Conservation (phyloP, 1,140 invertebrate species). For the Coenobita brevimanus region DNA sequence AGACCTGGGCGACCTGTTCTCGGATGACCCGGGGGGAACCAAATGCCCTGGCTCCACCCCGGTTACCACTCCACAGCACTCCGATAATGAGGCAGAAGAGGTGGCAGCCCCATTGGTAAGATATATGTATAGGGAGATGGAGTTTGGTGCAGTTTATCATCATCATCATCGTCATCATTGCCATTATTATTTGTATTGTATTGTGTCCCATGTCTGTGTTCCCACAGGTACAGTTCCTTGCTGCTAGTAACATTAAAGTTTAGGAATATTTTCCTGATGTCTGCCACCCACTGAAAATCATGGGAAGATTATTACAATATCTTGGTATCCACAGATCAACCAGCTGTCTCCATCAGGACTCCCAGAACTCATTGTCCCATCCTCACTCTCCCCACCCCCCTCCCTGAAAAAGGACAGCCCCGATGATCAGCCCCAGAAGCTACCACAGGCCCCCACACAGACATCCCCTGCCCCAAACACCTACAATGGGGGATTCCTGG, state of each 20-base stretch:
- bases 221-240: too few relatives aligned
- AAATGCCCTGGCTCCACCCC: conserved; percentile 63
- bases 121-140: neutral
- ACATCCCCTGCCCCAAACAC: neutral
- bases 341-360: conserved; percentile 24
- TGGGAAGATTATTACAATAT: neutral
- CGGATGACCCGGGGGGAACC: conserved; percentile 59
- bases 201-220: too few relatives aligned
- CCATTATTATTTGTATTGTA: too few relatives aligned
- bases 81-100: conserved; percentile 46
- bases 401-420: neutral
- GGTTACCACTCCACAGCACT: conserved; percentile 53
- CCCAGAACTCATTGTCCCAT: neutral
- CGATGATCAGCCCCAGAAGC: neutral
- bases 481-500: conserved; percentile 33
- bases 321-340: conserved; percentile 18
- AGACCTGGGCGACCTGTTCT: conserved; percentile 51
- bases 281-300: neutral
- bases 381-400: neutral
- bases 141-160: neutral
- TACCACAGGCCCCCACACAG: too few relatives aligned
- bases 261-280: neutral
- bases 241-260: too few relatives aligned
- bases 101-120: neutral
- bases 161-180: too few relatives aligned